These are phyloP conservation scores for Acleris emargana DNA, from an alignment of 2,888 invertebrate species.

Conservation along the genomic window DNA sequence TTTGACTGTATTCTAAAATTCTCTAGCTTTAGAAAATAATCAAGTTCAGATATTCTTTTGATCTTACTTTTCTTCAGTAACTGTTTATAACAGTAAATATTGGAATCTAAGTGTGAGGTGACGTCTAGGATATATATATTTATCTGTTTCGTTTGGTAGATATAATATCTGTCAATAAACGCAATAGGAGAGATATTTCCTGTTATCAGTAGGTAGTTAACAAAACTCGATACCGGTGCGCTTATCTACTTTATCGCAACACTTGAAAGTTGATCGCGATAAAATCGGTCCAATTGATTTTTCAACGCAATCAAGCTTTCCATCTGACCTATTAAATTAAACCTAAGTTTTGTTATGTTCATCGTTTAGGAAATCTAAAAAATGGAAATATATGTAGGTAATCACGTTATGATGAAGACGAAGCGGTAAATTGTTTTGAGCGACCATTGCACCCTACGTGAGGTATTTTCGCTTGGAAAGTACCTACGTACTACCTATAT, in stretches of 20 bases:
- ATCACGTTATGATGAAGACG: too few species aligned
- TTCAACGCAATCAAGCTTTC: conserved; percentile 56
- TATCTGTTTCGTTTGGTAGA: conserved; percentile 2
- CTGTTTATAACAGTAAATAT: too few species aligned
- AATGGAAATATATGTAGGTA: too few species aligned
- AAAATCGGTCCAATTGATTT: conserved; percentile 78
- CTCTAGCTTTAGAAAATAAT: too few species aligned
- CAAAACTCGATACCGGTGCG: conserved; percentile 48
- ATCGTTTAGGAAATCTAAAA: neutral
- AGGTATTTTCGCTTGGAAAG: too few species aligned
- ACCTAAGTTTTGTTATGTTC: conserved; percentile 13
- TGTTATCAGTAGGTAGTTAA: conserved; percentile 45
- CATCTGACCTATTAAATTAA: conserved; percentile 23
- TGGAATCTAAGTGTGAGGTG: too few species aligned
- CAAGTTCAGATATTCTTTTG: too few species aligned
- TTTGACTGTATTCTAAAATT: too few species aligned
- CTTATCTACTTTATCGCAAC: conserved; percentile 55
- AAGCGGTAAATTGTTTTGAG: too few species aligned
- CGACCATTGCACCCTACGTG: too few species aligned
- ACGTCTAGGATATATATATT: neutral
- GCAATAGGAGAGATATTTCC: conserved; percentile 32
- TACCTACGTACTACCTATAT: too few species aligned
- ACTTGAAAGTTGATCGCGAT: conserved; percentile 69
- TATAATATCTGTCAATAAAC: conserved; percentile 28
- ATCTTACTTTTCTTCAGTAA: too few species aligned